Percentiles rank a stretch among this genome's conserved stretches.
Conservation (phyloP, 2,797 vertebrate genomes). For the Erithacus rubecula region DNA sequence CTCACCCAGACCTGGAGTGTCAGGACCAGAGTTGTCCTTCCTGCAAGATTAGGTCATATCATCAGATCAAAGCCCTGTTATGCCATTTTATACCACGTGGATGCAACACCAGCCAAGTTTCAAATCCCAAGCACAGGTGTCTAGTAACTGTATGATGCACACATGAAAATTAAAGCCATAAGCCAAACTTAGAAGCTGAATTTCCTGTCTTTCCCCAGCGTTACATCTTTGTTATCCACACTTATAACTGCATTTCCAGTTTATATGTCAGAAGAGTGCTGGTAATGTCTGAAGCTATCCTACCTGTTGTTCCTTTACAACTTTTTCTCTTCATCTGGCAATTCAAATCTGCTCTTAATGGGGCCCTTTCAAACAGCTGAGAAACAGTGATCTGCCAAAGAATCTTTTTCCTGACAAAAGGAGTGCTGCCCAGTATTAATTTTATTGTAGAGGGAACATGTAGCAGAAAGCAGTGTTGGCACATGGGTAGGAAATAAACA, state of each 20-base stretch:
- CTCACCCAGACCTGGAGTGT: not conserved
- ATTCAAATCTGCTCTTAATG: not conserved
- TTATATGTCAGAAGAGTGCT: not conserved
- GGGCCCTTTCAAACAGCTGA: not conserved
- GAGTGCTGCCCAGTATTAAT: not conserved
- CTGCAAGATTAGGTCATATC: slow-evolving; percentile 46
- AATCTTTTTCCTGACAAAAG: not conserved
- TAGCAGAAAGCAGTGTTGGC: not conserved
- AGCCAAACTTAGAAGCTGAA: not conserved
- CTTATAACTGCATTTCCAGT: not conserved
- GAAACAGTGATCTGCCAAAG: not conserved
- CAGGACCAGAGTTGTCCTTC: slow-evolving; percentile 1
- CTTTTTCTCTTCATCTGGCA: not conserved
- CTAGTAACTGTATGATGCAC: not conserved
- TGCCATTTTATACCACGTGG: not conserved
- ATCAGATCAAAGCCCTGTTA: slow-evolving; percentile 39
- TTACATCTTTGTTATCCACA: not conserved
- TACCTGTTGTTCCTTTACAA: not conserved
- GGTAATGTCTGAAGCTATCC: not conserved
- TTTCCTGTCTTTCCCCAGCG: not conserved
- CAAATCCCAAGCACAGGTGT: not conserved
- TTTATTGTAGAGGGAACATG: not conserved
- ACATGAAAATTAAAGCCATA: not conserved
- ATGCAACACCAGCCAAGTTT: slow-evolving; percentile 26
- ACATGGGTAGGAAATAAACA: not conserved